Evolutionary conservation across 37 sponge, comb jelly and placozoan genomes (phyloP), one percentile per base, ranked within the genome.

Genomic region (Mnemiopsis leidyi): DNA sequence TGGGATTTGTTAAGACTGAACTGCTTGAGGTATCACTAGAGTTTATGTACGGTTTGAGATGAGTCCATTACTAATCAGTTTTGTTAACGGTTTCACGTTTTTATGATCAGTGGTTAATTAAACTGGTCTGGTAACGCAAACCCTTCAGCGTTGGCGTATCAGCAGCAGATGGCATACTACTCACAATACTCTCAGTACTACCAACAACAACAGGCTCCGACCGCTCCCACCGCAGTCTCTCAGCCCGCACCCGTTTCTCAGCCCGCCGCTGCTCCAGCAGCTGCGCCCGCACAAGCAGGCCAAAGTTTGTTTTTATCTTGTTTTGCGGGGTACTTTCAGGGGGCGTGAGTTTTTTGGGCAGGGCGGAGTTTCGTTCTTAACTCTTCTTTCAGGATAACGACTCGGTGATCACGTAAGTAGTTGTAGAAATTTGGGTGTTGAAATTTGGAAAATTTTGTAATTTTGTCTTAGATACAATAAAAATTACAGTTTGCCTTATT

Each of bases 111-210:
- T n/a, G n/a, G n/a, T n/a, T n/a, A n/a, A n/a, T n/a, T n/a, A n/a
- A n/a, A n/a, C n/a, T n/a, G n/a, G n/a, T n/a, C n/a, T n/a, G n/a
- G n/a, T n/a, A n/a, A n/a, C n/a, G n/a, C n/a, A n/a, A n/a, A 48
- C 5, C 13, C 13, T 48, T 48, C 90, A 85, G 90, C 90, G 35
- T 25, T 85, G 16, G 90, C 90, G 48, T 85, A 85, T 37, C 90
- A 85, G 90, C 90, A 85, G 35, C 90, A 85, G 90, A 85, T 85
- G 90, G 90, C 90, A 3, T 85, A 85, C 48, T 85, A 85, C 90
- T 38, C 90, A 16, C 90, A 85, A 28, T 85, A 85, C 90, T 38
- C 90, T 18, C 90, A 85, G 25, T 85, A 85, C 90, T 85, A 85
- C 90, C 36, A 23, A 5, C 90, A 85, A 33, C 90, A 85, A 61